Percentiles rank a stretch among this genome's conserved stretches.
These are phyloP conservation scores for Listronotus bonariensis DNA, from an alignment of 1,140 invertebrate genomes.

Conservation along the genomic window DNA sequence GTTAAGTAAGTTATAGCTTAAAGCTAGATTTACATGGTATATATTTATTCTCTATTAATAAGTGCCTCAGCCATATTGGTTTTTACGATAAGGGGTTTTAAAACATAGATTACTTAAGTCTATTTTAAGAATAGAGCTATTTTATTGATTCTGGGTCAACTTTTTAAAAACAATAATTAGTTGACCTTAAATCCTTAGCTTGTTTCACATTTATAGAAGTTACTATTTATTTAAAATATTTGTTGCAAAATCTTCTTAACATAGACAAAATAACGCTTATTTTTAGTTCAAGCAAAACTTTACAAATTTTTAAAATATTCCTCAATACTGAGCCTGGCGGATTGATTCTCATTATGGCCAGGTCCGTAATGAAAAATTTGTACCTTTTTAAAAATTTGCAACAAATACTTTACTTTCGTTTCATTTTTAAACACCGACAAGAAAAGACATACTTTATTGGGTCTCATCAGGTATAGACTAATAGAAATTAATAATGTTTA, in stretches of 20 bases:
- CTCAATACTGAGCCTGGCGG: too few species aligned
- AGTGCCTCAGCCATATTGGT: constrained; percentile 29
- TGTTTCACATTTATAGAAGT: constrained; percentile 1
- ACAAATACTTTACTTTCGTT: constrained; percentile 4
- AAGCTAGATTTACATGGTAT: constrained; percentile 11
- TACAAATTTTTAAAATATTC: too few species aligned
- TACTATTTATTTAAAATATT: constrained; percentile 1
- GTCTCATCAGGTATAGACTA: constrained; percentile 9
- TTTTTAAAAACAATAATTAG: background rate
- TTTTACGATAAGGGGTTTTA: constrained; percentile 10
- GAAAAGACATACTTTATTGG: constrained; percentile 5
- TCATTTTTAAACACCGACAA: constrained; percentile 14
- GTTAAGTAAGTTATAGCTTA: constrained; percentile 4
- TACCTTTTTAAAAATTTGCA: background rate
- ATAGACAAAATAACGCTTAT: too few species aligned
- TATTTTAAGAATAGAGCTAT: constrained; percentile 15
- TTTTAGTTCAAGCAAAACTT: too few species aligned
- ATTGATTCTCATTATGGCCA: background rate
- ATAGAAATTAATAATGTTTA: background rate
- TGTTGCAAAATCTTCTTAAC: constrained; percentile 3
- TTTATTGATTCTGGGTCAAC: constrained; percentile 9
- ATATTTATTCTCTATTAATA: constrained; percentile 9
- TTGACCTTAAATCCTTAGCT: background rate
- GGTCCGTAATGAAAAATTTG: constrained; percentile 1
- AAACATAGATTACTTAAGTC: constrained; percentile 14